Evolutionary conservation across 2,797 vertebrate genomes (phyloP), one percentile per base, ranked within the genome.

Genomic region (Anguilla marmorata): DNA sequence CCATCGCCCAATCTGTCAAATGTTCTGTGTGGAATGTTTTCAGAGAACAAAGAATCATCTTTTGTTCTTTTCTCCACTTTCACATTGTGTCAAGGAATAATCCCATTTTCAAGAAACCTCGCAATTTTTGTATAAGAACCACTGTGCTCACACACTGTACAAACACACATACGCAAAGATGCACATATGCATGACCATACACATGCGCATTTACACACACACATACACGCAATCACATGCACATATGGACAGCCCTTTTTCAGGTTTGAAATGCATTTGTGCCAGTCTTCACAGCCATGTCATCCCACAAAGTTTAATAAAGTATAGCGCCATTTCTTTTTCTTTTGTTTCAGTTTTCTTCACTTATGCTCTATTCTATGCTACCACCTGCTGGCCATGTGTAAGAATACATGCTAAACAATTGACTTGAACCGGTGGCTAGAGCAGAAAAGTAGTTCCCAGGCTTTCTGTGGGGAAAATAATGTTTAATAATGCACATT

Each of bases 361-460:
- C 19, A 14, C 37, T 79, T 41, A 41, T 45, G 37, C 37, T 21
- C 84, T 82, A 69, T 87, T 86, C 80, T 85, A 88, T 58, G 76
- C 41, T 52, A 63, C 89, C 87, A 86, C 54, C 89, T 90, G 41
- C 66, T 86, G 87, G 85, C 30, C 27, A 86, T 30, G 50, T 24
- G 30, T 37, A 33, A 21, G 45, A 86, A 66, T 74, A 4, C 45
- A 69, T 86, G 60, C 66, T 19, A 27, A 69, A 48, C 27, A 72
- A 86, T 52, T 86, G 45, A 74, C 85, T 19, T 52, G 60, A 50
- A 72, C 63, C 45, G n/a, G 48, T 27, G 58, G 21, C 16, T 16
- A 60, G 63, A 33, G 9, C 7, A 30, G 63, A n/a, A 69, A 30
- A 76, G 14, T 37, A 30, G 72, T 76, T 76, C 72, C 30, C 30